Conservation (phyloP, 2,113 vertebrate genomes). For the Neodontobutis hainanensis region DNA sequence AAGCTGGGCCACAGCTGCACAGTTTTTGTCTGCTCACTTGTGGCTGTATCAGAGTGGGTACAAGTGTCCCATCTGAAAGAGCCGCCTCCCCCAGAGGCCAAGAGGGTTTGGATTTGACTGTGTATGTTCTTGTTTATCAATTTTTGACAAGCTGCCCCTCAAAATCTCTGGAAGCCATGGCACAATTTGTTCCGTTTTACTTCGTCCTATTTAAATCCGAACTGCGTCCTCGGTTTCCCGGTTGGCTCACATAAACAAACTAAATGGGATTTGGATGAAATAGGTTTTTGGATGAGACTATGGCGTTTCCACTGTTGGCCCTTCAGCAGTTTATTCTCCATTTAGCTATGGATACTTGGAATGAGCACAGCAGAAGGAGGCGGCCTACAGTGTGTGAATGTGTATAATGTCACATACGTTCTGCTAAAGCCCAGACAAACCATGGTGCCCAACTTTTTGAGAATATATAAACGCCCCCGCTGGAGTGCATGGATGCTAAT, state of each 20-base stretch:
- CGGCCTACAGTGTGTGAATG: conserved; percentile 11
- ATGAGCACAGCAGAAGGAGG: conserved; percentile 2
- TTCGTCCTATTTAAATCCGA: conserved; percentile 30
- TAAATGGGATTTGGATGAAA: conserved; percentile 8
- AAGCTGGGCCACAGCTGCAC: not conserved
- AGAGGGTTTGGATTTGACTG: not conserved
- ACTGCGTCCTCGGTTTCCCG: conserved; percentile 32
- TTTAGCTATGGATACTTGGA: conserved; percentile 23
- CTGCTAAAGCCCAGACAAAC: conserved; percentile 16
- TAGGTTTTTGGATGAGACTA: conserved; percentile 19
- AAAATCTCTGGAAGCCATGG: conserved; percentile 14
- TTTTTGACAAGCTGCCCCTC: not conserved
- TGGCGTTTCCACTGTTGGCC: conserved; percentile 24
- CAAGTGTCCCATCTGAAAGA: conserved; percentile 25
- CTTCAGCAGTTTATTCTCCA: conserved; percentile 16
- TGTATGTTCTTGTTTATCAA: conserved; percentile 25
- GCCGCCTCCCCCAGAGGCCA: conserved; percentile 3
- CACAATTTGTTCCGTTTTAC: conserved; percentile 38
- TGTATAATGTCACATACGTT: conserved; percentile 2
- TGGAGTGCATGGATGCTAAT: conserved; percentile 37
- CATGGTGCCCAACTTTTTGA: not conserved
- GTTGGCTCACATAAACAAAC: conserved; percentile 9
- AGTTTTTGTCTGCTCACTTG: not conserved
- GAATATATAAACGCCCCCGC: conserved; percentile 10
- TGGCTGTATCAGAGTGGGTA: too few species aligned